Base-by-base conservation (phyloP, 1,140 invertebrate species). In the Drosophila tsacasi region DNA sequence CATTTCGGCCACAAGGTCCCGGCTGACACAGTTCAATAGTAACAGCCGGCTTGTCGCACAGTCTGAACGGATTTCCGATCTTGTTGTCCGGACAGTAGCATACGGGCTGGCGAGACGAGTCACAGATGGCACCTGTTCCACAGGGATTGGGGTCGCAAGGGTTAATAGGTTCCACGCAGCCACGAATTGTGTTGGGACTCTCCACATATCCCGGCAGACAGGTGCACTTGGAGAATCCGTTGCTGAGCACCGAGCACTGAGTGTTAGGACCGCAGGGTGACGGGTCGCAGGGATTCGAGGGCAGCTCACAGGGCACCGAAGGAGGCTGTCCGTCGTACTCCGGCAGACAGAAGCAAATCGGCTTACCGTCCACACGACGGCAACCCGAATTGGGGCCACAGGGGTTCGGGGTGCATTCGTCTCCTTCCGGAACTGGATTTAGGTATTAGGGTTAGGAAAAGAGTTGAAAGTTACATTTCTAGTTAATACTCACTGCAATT, bases 261-360 rank as follows among this genome's bases (percentile, higher is more conserved):
- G 97, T 98, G 82, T 98, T 98, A 5, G 96, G 96, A 13, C 97
- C 97, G 91, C 97, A 98, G 1, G 97, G 97, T 39, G 96, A 97
- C 19, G 97, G 96, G 71, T 96, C 95, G 81, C 97, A 98, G 2
- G 97, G 97, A 86, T 97, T 96, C 25, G 87, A 83, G 8, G 93
- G 86, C 66, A 95, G 92, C 85, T 94, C 93, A 94, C 94, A 78
- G 32, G 91, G 91, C 19, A 95, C 95, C 54, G 63, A 46, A 17
- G 97, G 97, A 40, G 97, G 97, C 93, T 96, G 95, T 57, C 97
- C 97, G 93, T 98, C 97, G 92, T 96, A 98, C 90, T 97, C 97
- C 10, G 97, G 97, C 74, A 98, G 93, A 93, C 97, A 97, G 94
- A 97, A 97, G 83, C 97, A 98, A 17, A 95, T 94, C 15, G 96